Evolutionary conservation across 2,888 invertebrate species (phyloP).

Genomic region (Psylliodes chrysocephalus): DNA sequence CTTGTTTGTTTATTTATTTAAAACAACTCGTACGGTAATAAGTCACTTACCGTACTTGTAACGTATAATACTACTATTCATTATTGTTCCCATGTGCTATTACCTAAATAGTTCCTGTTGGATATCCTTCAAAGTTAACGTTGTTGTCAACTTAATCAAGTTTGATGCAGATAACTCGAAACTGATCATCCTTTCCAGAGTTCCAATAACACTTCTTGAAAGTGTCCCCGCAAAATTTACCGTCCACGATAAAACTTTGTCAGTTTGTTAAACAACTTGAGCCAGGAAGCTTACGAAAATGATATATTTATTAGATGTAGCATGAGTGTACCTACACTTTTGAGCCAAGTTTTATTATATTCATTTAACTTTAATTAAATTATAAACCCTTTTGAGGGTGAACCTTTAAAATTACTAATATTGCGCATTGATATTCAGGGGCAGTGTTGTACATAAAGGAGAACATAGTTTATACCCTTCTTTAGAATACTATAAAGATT

Average conservation of each 20-base stretch:
- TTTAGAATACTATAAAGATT: too few species aligned
- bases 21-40: too few species aligned
- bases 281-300: constrained; percentile 46
- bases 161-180: constrained; percentile 23
- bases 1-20: too few species aligned
- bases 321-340: constrained; percentile 42
- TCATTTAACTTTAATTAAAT: constrained; percentile 43
- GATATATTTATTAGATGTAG: constrained; percentile 48
- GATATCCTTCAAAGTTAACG: constrained; percentile 4
- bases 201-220: constrained; percentile 14
- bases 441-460: not conserved
- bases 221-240: constrained; percentile 7
- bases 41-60: too few species aligned
- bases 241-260: constrained; percentile 24
- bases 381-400: constrained; percentile 36
- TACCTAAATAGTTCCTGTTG: not conserved
- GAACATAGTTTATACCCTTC: too few species aligned
- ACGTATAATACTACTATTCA: too few species aligned
- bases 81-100: too few species aligned
- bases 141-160: constrained; percentile 18
- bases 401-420: constrained; percentile 37
- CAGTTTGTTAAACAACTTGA: constrained; percentile 42
- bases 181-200: constrained; percentile 17
- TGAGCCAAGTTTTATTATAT: constrained; percentile 35
- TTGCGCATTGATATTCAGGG: constrained; percentile 18